A percentile compares a stretch with the other conserved stretches of the same genome.
Conservation (phyloP, 2,888 invertebrate species). For the Heteromurus nitidus region DNA sequence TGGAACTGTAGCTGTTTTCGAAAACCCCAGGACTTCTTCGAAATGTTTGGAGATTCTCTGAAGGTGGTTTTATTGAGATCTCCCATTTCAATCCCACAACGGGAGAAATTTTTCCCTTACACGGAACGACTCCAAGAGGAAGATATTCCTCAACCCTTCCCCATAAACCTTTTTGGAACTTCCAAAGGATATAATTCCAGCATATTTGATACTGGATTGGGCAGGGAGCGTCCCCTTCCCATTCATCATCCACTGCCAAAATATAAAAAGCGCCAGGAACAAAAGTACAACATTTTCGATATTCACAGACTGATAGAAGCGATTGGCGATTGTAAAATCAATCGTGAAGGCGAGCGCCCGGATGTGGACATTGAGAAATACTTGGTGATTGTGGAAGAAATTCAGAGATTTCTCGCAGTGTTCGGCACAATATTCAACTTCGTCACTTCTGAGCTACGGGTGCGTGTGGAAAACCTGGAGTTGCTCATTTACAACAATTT, state of each 20-base stretch:
- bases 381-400: conserved; percentile 28
- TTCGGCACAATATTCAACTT: conserved; percentile 44
- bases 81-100: conserved; percentile 41
- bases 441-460: conserved; percentile 41
- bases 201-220: conserved; percentile 61
- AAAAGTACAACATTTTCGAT: conserved; percentile 42
- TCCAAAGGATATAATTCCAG: conserved; percentile 55
- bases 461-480: conserved; percentile 52
- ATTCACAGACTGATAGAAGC: conserved; percentile 32
- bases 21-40: conserved; percentile 27
- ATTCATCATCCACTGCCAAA: conserved; percentile 48
- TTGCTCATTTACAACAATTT: conserved; percentile 47
- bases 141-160: conserved; percentile 3
- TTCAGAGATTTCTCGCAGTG: conserved; percentile 34
- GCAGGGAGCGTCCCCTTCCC: conserved; percentile 47
- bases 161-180: conserved; percentile 45
- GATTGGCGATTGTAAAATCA: not conserved
- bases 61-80: conserved; percentile 55
- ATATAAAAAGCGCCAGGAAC: conserved; percentile 27
- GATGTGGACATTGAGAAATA: conserved; percentile 47
- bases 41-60: conserved; percentile 53
- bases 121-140: not conserved
- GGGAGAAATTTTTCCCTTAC: conserved; percentile 37
- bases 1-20: conserved; percentile 25
- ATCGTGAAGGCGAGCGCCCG: not conserved